Conservation (phyloP, 53 echinoderm and acorn worm genomes). For the Apostichopus leukothele region DNA sequence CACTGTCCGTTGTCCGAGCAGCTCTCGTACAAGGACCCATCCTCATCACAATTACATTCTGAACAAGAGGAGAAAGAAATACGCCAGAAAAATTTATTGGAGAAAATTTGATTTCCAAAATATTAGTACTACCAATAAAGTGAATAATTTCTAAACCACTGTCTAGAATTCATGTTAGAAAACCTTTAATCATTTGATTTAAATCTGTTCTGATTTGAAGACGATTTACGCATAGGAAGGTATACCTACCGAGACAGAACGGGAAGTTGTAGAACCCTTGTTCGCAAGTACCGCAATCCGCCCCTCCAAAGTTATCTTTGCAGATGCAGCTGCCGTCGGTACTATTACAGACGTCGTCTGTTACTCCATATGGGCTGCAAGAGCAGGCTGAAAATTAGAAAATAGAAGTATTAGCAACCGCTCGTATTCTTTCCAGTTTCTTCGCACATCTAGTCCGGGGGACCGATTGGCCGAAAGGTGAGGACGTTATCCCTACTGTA, state of each 20-base stretch:
- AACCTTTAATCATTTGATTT: no score
- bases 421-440: no score
- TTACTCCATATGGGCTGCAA: slow-evolving; percentile 73
- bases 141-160: no score
- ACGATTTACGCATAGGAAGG: no score
- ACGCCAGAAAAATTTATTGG: background rate
- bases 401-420: background rate
- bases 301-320: slow-evolving; percentile 72
- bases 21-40: slow-evolving; percentile 54
- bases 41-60: slow-evolving; percentile 83
- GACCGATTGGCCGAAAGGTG: no score
- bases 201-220: no score
- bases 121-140: no score
- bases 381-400: slow-evolving; percentile 63
- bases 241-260: slow-evolving; percentile 46
- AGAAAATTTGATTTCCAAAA: no score
- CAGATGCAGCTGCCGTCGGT: slow-evolving; percentile 77
- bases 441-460: no score
- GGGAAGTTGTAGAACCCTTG: slow-evolving; percentile 81
- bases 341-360: slow-evolving; percentile 74
- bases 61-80: background rate
- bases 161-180: no score
- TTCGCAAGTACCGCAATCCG: slow-evolving; percentile 75
- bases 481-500: no score
- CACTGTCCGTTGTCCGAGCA: slow-evolving; percentile 85